Conservation (phyloP, 2,113 vertebrate species). For the Seriola rivoliana region DNA sequence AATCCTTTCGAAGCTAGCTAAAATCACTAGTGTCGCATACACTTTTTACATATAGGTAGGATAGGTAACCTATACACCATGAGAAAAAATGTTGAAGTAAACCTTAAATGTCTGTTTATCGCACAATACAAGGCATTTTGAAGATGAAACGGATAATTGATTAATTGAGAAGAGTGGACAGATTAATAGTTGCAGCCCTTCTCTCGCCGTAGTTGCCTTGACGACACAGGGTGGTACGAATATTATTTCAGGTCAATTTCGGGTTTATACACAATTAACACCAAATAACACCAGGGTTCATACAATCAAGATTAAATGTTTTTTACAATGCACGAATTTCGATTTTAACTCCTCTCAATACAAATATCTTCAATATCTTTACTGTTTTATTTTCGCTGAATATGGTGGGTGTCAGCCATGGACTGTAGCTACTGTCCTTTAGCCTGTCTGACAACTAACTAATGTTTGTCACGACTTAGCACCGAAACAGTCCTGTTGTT, state of each 20-base stretch:
- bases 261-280: not conserved
- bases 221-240: not conserved
- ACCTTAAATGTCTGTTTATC: too few relatives aligned
- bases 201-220: constrained; percentile 1
- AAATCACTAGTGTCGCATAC: not conserved
- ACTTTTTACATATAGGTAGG: not conserved
- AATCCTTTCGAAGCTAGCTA: not conserved
- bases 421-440: not conserved
- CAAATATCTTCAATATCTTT: not conserved
- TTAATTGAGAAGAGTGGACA: too few relatives aligned
- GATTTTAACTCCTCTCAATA: not conserved
- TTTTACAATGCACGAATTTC: too few relatives aligned
- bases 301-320: too few relatives aligned
- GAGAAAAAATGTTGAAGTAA: too few relatives aligned
- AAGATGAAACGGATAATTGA: too few relatives aligned
- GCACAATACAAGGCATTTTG: too few relatives aligned
- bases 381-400: not conserved
- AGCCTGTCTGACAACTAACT: too few relatives aligned
- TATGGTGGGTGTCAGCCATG: not conserved
- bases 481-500: too few relatives aligned
- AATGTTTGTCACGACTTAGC: not conserved
- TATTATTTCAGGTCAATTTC: not conserved
- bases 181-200: too few relatives aligned
- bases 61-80: too few relatives aligned
- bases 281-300: not conserved